Conservation (phyloP, 2,797 vertebrate species). For the Acanthiza pusilla region DNA sequence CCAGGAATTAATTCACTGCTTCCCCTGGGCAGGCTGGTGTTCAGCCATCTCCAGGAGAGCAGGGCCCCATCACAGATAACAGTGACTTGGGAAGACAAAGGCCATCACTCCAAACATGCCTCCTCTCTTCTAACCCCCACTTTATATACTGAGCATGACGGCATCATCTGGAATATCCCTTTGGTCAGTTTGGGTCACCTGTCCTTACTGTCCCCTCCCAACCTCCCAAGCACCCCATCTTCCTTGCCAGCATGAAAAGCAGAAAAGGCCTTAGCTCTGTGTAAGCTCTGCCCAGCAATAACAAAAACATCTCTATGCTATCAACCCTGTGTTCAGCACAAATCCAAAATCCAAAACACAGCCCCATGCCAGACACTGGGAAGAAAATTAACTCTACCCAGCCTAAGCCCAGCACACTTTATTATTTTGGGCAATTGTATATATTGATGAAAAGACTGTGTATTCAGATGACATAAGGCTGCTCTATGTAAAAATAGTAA, state of each 20-base stretch:
- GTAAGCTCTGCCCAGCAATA: neutral
- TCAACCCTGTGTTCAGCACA: neutral
- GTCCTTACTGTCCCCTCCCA: neutral
- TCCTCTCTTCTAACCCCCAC: neutral
- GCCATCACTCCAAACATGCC: neutral
- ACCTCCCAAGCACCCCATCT: fast-evolving
- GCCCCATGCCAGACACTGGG: no score
- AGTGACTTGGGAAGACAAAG: neutral
- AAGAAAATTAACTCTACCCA: neutral
- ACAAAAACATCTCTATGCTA: neutral
- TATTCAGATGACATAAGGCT: neutral
- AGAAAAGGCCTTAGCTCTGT: neutral
- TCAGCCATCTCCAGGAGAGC: neutral
- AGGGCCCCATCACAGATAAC: fast-evolving
- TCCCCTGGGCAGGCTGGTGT: neutral
- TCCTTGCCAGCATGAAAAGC: fast-evolving
- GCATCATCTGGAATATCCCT: neutral
- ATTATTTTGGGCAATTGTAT: neutral
- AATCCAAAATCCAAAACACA: neutral
- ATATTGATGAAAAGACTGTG: neutral
- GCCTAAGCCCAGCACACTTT: neutral
- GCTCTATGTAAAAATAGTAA: neutral
- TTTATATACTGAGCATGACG: neutral
- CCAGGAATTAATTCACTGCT: neutral
- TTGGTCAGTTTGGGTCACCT: neutral